These are phyloP conservation scores for Branchipolynoe longqiensis DNA, from an alignment of 2,888 invertebrate species.

Conservation along the genomic window DNA sequence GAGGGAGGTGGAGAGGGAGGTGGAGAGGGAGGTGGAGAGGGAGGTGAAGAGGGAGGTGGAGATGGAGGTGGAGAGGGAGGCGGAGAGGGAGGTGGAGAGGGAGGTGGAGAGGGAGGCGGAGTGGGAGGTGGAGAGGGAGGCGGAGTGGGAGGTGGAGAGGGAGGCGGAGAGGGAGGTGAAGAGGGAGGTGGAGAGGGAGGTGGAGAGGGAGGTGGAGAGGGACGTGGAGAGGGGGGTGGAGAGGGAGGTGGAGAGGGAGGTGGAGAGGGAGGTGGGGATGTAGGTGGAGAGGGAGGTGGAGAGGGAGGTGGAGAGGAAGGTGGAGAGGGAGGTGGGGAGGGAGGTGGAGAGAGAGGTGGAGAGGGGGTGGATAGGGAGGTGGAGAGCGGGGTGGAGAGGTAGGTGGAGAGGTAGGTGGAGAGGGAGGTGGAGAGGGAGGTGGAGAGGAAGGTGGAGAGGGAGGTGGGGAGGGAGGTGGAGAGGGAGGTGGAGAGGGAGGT, in stretches of 20 bases:
- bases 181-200: not conserved
- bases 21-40: no score
- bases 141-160: not conserved
- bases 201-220: not conserved
- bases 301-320: not conserved
- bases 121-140: not conserved
- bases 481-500: not conserved
- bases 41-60: no score
- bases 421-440: no score
- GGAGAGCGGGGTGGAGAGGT: conserved; percentile 27
- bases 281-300: not conserved
- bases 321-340: not conserved
- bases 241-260: not conserved
- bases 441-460: no score
- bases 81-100: no score
- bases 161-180: not conserved
- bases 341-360: not conserved
- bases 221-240: not conserved
- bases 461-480: not conserved
- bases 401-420: not conserved
- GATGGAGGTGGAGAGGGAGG: no score
- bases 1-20: no score
- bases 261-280: not conserved
- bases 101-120: not conserved
- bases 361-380: not conserved